Evolutionary conservation across 2,888 invertebrate genomes (phyloP).

Genomic region (Aphelenchoides bicaudatus): DNA sequence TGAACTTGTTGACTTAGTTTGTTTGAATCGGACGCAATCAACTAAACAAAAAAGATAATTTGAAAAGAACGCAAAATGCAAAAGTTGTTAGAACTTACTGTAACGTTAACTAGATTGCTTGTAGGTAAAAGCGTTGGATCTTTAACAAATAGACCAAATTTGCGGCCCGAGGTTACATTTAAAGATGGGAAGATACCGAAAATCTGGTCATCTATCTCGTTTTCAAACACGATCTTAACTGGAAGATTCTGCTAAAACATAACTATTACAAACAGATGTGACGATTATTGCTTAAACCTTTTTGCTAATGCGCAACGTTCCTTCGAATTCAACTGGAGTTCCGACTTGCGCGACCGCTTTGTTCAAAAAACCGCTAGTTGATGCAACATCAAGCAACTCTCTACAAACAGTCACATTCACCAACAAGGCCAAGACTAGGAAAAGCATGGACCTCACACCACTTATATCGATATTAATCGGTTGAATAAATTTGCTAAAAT

Average conservation of each 20-base stretch:
- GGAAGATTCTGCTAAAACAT: no score
- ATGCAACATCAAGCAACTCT: slow-evolving; percentile 3
- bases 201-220: not conserved
- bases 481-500: no score
- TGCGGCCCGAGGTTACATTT: not conserved
- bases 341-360: not conserved
- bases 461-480: no score
- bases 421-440: not conserved
- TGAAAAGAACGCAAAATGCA: no score
- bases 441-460: no score
- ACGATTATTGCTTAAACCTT: no score
- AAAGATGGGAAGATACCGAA: slow-evolving; percentile 9
- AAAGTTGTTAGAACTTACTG: not conserved
- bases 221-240: not conserved
- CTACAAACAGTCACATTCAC: no score
- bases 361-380: not conserved
- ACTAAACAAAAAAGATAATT: no score
- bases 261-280: no score
- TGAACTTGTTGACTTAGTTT: not conserved
- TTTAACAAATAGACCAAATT: not conserved
- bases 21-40: not conserved
- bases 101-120: not conserved
- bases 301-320: not conserved
- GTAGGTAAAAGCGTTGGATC: no score
- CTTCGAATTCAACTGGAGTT: slow-evolving; percentile 3